Base-by-base conservation (phyloP, 2,888 invertebrate species). In the Sesamia inferens region DNA sequence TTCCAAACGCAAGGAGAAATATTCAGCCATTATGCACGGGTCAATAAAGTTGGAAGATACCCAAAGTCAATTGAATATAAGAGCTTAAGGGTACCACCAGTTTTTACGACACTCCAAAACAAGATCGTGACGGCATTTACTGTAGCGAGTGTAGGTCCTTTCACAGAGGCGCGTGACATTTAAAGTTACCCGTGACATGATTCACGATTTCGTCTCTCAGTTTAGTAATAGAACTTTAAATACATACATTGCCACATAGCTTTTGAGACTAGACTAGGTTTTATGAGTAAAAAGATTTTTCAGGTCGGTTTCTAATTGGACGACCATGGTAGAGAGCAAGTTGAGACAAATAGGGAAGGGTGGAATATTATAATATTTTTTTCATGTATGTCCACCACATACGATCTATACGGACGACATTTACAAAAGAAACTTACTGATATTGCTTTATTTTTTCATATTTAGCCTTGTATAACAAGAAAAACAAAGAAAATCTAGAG, bases 61-160 rank as follows among this genome's bases (percentile, higher is more conserved):
- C 70, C 69, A 77, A 75, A 78, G 54, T 68, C 66, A 78, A 66
- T 63, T 68, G 71, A 76, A 66, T 76, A 57, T 79, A 82, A 78
- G 76, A 76, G 66, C 65, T 73, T 77, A 76, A 76, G 71, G 74
- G 76, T 80, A 74, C 68, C 78, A 74, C 67, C 78, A 87, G 83
- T 91, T 92, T 91, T 92, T 90, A 90, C 88, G 87, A 88, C 87
- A 88, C 88, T 88, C 87, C 86, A 87, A 90, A 92, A 90, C 88
- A 87, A 90, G 88, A 94, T 93, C 93, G 91, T 93, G 93, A 92
- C 92, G 93, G 91, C 91, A 93, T 95, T 94, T 93, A 90, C 88
- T 88, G 88, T 89, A 89, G 83, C 83, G 88, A 89, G 86, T 85
- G 87, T 87, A 89, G 88, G 88, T 88, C 93, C 93, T 94, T 94